phyloP scores from a whole-genome alignment of 2,888 invertebrate genomes.

The Scaptomyza reducta region DNA sequence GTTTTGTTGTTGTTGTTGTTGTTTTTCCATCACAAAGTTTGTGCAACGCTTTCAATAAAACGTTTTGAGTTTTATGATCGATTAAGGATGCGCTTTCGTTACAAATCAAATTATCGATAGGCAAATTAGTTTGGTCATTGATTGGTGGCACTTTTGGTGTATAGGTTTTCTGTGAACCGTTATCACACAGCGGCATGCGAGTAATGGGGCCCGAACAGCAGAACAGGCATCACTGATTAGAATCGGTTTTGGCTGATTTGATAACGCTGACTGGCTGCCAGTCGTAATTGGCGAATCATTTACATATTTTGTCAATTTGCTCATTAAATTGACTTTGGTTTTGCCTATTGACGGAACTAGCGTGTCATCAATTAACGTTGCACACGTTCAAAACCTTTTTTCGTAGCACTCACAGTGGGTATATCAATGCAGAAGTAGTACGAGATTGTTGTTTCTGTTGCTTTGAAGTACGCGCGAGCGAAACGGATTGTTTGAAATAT shows the following conservation, averaged over 20 bases:
- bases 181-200: slow-evolving; percentile 33
- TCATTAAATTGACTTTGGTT: slow-evolving; percentile 52
- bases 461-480: slow-evolving; percentile 29
- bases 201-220: slow-evolving; percentile 12
- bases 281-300: slow-evolving; percentile 59
- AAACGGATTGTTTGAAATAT: slow-evolving; percentile 21
- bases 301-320: slow-evolving; percentile 66
- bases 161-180: slow-evolving; percentile 16
- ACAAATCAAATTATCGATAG: slow-evolving; percentile 41
- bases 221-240: slow-evolving; percentile 55
- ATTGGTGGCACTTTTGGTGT: slow-evolving; percentile 45
- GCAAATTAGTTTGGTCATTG: slow-evolving; percentile 1
- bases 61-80: slow-evolving; percentile 1
- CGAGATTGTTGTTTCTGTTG: slow-evolving; percentile 10
- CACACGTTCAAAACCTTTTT: slow-evolving; percentile 9
- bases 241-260: slow-evolving; percentile 33
- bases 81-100: slow-evolving; percentile 42
- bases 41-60: slow-evolving; percentile 1
- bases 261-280: slow-evolving; percentile 34
- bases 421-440: neutral
- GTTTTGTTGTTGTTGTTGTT: neutral
- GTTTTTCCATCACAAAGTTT: neutral
- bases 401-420: slow-evolving; percentile 38
- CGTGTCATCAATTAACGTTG: slow-evolving; percentile 12
- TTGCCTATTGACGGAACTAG: neutral